phyloP scores from a whole-genome alignment of 64 coral and sea anemone species.

The Porites lutea region DNA sequence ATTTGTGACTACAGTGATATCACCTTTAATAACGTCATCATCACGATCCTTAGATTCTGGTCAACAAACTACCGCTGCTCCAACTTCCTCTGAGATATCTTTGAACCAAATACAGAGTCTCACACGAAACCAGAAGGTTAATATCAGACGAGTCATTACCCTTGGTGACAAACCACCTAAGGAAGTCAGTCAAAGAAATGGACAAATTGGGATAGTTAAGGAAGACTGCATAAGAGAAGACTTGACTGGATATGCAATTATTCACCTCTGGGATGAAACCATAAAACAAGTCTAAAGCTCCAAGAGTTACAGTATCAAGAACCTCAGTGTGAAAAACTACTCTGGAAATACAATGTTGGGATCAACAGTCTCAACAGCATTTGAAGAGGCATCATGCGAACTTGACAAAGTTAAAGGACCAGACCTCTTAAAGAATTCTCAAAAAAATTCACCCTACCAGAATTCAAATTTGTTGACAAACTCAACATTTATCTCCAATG shows the following conservation, averaged over 20 bases:
- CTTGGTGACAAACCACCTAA: slow-evolving; percentile 53
- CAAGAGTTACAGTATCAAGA: slow-evolving; percentile 50
- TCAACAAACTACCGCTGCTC: too few species aligned
- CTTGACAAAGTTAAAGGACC: slow-evolving; percentile 52
- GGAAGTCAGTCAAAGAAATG: slow-evolving; percentile 56
- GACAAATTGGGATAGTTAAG: slow-evolving; percentile 59
- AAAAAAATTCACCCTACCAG: slow-evolving; percentile 47
- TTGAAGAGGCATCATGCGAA: slow-evolving; percentile 32
- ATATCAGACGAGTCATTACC: slow-evolving; percentile 46
- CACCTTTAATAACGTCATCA: too few species aligned
- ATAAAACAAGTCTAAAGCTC: slow-evolving; percentile 49
- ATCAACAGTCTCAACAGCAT: slow-evolving; percentile 50
- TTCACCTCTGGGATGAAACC: slow-evolving; percentile 68
- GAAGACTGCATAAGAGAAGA: slow-evolving; percentile 66
- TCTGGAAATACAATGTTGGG: slow-evolving; percentile 63
- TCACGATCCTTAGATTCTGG: too few species aligned
- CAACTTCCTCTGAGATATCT: too few species aligned
- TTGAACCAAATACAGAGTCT: slow-evolving; percentile 32
- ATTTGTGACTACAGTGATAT: too few species aligned
- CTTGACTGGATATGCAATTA: slow-evolving; percentile 20
- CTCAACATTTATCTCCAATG: background rate
- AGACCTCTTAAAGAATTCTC: slow-evolving; percentile 53
- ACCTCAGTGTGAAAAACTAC: slow-evolving; percentile 70
- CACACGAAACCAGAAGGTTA: slow-evolving; percentile 69
- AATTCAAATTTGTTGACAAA: slow-evolving; percentile 70